Base-by-base conservation (phyloP, 1,140 invertebrate species). In the Drosophila rhopaloa region DNA sequence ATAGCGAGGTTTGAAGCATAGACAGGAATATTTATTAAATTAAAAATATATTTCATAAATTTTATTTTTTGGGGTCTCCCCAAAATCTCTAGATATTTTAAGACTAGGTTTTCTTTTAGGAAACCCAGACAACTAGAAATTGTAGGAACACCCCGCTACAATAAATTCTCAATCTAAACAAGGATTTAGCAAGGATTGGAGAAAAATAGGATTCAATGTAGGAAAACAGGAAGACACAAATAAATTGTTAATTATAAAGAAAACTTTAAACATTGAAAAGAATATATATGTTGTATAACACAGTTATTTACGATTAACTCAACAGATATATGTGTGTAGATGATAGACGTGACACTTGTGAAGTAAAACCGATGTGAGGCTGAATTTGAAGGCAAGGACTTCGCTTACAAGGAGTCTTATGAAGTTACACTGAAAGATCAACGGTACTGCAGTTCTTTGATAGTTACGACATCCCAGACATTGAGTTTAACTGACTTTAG, bases 241-340 rank as follows among this genome's bases (percentile, higher is more conserved):
- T 53, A 70, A 41, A 48, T 35, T 16, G 51, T 71, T 71, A 71
- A 57, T 58, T 41, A 32, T 57, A 48, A 24, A 57, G 44, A 56
- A 48, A 27, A 37, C 38, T 27, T 55, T 71, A 57, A 71, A 68
- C 66, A 71, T 46, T 48, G 43, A 72, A 43, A 37, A 16, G 40
- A 47, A 48, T 71, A 58, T 56, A 56, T 71, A 58, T 56, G 50
- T 47, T 72, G 14, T 58, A n/a, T 29, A 71, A 71, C 68, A 72
- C 35, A 72, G 68, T 72, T 72, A 72, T 72, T 72, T 72, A 72
- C 68, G 53, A 50, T 24, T 9, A 71, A 71, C 67, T 48, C 29
- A 70, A 71, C 61, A 66, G 8, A 43, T 43, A 51, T 32, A 53
- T 51, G 27, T 68, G 61, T 58, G 38, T 37, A 29, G 14, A 58